Percentiles rank a stretch among this genome's conserved stretches.
These are phyloP conservation scores for Labrus mixtus DNA, from an alignment of 2,113 vertebrate genomes.

Conservation along the genomic window DNA sequence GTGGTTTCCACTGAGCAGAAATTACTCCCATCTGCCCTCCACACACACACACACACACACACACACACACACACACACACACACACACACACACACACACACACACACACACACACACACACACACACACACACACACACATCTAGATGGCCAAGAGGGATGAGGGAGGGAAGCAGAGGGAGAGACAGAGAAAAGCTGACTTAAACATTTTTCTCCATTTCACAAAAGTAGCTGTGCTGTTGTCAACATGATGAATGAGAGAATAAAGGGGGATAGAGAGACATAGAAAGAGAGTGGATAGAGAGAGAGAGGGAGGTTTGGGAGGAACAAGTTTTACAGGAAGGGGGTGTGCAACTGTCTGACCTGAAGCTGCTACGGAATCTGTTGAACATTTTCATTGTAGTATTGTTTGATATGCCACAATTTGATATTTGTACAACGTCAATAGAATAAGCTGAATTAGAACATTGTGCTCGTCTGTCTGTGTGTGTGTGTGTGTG, in stretches of 20 bases:
- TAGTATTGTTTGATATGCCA: not conserved
- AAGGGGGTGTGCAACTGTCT: constrained; percentile 4
- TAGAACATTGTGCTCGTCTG: not conserved
- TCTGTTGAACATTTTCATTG: constrained; percentile 38
- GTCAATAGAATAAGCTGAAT: not conserved
- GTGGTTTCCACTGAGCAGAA: constrained; percentile 51
- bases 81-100: constrained; percentile 12
- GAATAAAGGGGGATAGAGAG: constrained; percentile 66
- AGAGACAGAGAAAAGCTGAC: constrained; percentile 82
- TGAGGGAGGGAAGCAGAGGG: constrained; percentile 52
- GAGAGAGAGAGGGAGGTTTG: constrained; percentile 28
- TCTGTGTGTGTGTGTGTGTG: not conserved
- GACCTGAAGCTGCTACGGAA: constrained; percentile 44
- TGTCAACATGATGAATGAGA: constrained; percentile 85
- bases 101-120: not conserved
- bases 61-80: constrained; percentile 9
- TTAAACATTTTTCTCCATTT: constrained; percentile 86
- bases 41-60: constrained; percentile 11
- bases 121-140: constrained; percentile 12
- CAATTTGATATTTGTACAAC: not conserved
- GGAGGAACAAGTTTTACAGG: constrained; percentile 15
- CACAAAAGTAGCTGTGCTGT: constrained; percentile 82
- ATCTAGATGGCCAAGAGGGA: constrained; percentile 58
- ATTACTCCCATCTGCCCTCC: constrained; percentile 47
- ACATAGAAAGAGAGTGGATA: constrained; percentile 22